Evolutionary conservation across 2,113 vertebrate genomes (phyloP).

Genomic region (Myocastor coypus): DNA sequence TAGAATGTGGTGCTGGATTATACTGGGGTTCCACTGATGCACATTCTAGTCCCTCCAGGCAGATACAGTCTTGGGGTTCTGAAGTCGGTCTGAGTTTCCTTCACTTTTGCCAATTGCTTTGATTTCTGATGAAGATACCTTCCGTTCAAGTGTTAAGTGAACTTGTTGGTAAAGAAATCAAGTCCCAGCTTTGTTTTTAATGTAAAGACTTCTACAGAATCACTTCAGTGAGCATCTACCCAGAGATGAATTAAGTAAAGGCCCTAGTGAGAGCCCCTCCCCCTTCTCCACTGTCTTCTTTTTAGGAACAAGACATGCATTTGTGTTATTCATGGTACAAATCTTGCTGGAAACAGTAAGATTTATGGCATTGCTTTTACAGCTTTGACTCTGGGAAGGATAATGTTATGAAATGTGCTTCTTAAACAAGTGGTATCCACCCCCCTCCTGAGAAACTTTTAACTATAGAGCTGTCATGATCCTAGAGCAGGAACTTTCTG

Average conservation of each 20-base stretch:
- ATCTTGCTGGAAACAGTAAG: conserved; percentile 33
- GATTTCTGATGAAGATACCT: conserved; percentile 43
- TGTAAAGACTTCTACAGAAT: neutral
- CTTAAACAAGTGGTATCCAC: neutral
- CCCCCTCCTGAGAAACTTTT: neutral
- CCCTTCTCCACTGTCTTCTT: neutral
- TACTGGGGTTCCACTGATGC: neutral
- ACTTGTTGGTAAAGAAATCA: neutral
- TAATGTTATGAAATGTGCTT: conserved; percentile 19
- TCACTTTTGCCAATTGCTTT: conserved; percentile 42
- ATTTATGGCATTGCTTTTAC: conserved; percentile 61
- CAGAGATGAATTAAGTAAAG: neutral
- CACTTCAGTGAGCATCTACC: neutral
- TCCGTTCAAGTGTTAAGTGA: neutral
- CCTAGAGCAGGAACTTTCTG: conserved; percentile 54
- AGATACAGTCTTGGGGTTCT: conserved; percentile 51
- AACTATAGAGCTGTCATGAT: neutral
- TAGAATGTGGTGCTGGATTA: neutral
- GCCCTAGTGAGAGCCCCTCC: neutral
- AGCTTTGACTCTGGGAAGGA: conserved; percentile 51
- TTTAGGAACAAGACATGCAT: neutral
- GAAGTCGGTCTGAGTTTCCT: conserved; percentile 67
- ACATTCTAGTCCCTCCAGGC: conserved; percentile 23
- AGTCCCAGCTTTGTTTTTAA: neutral
- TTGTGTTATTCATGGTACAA: neutral